Base-by-base conservation (phyloP, 2,113 vertebrate species). In the Tinamus guttatus region DNA sequence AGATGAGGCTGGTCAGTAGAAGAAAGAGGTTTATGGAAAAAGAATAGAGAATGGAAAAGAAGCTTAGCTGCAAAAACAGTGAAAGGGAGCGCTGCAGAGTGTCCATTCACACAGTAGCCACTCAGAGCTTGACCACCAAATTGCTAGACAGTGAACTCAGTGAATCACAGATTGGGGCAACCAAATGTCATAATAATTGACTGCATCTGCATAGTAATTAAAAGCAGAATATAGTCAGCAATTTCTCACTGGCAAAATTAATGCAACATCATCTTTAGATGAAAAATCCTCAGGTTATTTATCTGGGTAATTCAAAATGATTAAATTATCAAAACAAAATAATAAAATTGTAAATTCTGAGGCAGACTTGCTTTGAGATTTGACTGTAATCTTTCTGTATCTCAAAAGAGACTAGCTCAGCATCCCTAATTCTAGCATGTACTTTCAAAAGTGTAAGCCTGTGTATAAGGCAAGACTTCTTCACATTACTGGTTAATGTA, bases 71-170 rank as follows among this genome's bases (percentile, higher is more conserved):
- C 90, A 91, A 84, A 93, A 86, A 12, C 52, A 65, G 63, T 64
- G 74, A 43, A 76, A 87, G 68, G 11, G 87, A 86, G 52, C 65
- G 60, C 82, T 92, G 67, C 3, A 0, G 45, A 40, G 58, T 87
- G 88, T 84, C 91, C 62, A 19, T 94, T 94, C 86, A 89, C 68
- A 85, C 52, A 60, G 81, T 32, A 60, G 70, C 63, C 77, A 84
- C 62, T 81, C 73, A 73, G 60, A 70, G 80, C 59, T 84, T 96
- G 90, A 95, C 96, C 94, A 94, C 94, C n/a, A 68, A 92, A 97
- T 97, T 94, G 94, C 81, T 75, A 97, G 96, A 97, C 94, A 95
- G 73, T 93, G 88, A 96, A 92, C 78, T 94, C 36, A 79, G 81
- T 96, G 94, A 91, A 80, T 96, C 89, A 95, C 40, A 65, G 25